Base-by-base conservation (phyloP, 2,888 invertebrate species). In the Byasa hedistus region DNA sequence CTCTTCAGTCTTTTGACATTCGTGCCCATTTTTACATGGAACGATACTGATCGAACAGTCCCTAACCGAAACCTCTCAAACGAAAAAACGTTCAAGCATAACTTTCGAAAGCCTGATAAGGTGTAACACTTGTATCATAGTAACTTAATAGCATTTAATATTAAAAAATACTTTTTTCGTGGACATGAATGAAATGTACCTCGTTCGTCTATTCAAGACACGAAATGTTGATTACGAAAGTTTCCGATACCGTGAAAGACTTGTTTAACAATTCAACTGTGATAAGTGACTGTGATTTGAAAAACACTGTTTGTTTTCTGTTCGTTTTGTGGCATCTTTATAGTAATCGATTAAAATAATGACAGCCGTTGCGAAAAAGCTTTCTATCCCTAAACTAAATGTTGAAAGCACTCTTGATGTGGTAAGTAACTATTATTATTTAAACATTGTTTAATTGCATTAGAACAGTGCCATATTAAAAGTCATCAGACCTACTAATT, bases 1-100 rank as follows among this genome's bases (percentile, higher is more conserved):
- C 79, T 81, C 83, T 80, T 90, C 88, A 90, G 91, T 91, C 90
- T 87, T 89, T 90, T 89, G 91, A 87, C 88, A 86, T 87, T 84
- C 91, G 91, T 89, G 84, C 86, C 87, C 89, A 87, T 88, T 90
- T 91, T 90, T 86, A 89, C 85, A 89, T 89, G 87, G 83, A 89
- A 88, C 89, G 85, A 89, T 75, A 80, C 75, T 77, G 74, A 87
- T 71, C 88, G 87, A 89, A 86, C 78, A 81, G 78, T 76, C 81
- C 77, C 73, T 78, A 81, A 83, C 80, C 86, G 86, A 87, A 82
- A 81, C 73, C 69, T 67, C 66, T 68, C 65, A 69, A 70, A 73
- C 27, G 60, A 48, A n/a, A n/a, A 48, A 48, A 54, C n/a, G 22
- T 59, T 59, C 48, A 52, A 61, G 19, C 3, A 52, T 23, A 72